These are phyloP conservation scores for Papilio xuthus DNA, from an alignment of 1,140 invertebrate species.

Conservation along the genomic window DNA sequence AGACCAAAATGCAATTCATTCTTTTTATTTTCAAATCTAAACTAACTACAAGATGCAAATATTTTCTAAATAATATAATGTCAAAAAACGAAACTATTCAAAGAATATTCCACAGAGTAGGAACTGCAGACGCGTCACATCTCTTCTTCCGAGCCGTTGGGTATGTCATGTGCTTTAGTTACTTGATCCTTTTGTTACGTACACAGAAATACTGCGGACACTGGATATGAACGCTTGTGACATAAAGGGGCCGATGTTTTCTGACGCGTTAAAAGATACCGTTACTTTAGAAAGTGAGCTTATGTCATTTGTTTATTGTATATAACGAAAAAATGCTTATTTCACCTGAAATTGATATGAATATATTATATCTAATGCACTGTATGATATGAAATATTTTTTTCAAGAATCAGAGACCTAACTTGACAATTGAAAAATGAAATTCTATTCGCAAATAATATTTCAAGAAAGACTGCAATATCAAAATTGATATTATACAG, in stretches of 20 bases:
- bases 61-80: no score
- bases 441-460: no score
- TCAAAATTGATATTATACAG: no score
- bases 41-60: no score
- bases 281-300: slow-evolving; percentile 18
- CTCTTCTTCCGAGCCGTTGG: not conserved
- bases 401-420: no score
- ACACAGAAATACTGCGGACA: slow-evolving; percentile 13
- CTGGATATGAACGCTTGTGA: slow-evolving; percentile 19
- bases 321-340: not conserved
- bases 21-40: no score
- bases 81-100: no score
- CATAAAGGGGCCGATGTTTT: slow-evolving; percentile 24
- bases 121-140: slow-evolving; percentile 17
- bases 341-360: slow-evolving; percentile 1
- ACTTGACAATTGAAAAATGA: no score
- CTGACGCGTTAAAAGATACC: not conserved
- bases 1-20: no score
- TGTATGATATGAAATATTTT: no score
- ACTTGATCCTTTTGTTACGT: slow-evolving; percentile 27
- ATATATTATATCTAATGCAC: no score
- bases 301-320: slow-evolving; percentile 17
- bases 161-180: slow-evolving; percentile 10
- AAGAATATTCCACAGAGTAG: not conserved
- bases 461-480: no score